phyloP scores from a whole-genome alignment of 2,888 invertebrate species.

The Scaptomyza tumidula region DNA sequence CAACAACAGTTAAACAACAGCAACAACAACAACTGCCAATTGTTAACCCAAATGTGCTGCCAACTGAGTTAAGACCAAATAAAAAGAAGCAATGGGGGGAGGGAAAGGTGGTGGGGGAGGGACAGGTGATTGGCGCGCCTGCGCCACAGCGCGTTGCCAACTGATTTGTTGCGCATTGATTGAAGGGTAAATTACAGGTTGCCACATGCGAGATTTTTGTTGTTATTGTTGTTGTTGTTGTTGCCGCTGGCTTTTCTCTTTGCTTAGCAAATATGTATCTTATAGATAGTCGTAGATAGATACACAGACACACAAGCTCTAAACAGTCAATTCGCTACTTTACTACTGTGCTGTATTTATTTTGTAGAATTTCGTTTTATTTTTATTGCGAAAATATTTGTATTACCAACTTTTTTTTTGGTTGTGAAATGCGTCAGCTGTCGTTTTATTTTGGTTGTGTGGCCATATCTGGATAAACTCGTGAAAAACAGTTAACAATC shows the following conservation, averaged over 20 bases:
- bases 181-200: slow-evolving; percentile 80
- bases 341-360: slow-evolving; percentile 29
- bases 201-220: slow-evolving; percentile 74
- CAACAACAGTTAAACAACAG: too few relatives aligned
- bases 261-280: slow-evolving; percentile 43
- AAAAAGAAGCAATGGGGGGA: neutral
- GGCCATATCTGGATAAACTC: slow-evolving; percentile 39
- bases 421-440: slow-evolving; percentile 67
- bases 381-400: slow-evolving; percentile 23
- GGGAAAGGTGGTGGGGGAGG: neutral
- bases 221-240: slow-evolving; percentile 8
- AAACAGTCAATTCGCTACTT: slow-evolving; percentile 36
- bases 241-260: slow-evolving; percentile 59
- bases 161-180: slow-evolving; percentile 79
- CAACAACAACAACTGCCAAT: slow-evolving; percentile 57
- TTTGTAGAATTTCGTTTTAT: slow-evolving; percentile 55
- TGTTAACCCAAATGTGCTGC: slow-evolving; percentile 80
- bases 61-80: slow-evolving; percentile 65
- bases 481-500: neutral
- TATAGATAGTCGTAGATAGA: slow-evolving; percentile 7
- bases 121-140: slow-evolving; percentile 61
- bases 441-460: slow-evolving; percentile 24
- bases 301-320: slow-evolving; percentile 19
- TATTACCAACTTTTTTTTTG: slow-evolving; percentile 9
- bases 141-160: slow-evolving; percentile 75